Evolutionary conservation across 1,140 invertebrate species (phyloP), one percentile per base, ranked within the genome.

Genomic region (Habropoda laboriosa): DNA sequence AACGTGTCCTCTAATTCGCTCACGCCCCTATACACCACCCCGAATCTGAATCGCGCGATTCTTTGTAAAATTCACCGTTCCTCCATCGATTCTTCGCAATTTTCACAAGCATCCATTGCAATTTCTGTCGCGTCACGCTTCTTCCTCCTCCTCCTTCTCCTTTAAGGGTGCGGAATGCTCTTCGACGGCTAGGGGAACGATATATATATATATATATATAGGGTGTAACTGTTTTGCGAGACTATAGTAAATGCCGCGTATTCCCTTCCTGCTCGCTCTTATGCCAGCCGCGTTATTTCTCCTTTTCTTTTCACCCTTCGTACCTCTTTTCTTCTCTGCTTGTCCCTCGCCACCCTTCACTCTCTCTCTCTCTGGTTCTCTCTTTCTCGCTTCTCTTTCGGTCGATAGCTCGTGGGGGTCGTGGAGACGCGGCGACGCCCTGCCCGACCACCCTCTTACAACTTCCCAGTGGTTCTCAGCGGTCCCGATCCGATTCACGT

Each of bases 361-460:
- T 74, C 30, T 58, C 35, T 70, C 64, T 68, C 42, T 35, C 58
- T 70, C 76, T 24, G 16, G n/a, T 45, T 70, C 30, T 81, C 80
- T 87, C 76, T 82, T 80, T 83, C 82, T 77, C 72, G 72, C 71
- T 80, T 72, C 63, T 66, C 78, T 79, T 60, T 85, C 92, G 92
- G 92, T 93, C 92, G 92, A 93, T 93, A 93, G 88, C 90, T 90
- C 89, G 92, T 87, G 89, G 85, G 89, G 89, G 90, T 92, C 89
- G 89, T 85, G 87, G 91, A 93, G 91, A 93, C 92, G 92, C 90
- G 92, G 92, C 91, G 92, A 93, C 92, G 92, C 92, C 92, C 92
- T 93, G 87, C 86, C 81, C 87, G 86, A 86, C 88, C 88, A 90
- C 71, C 87, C 91, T 88, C 87, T 84, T 90, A 88, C 86, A 81